A percentile compares a stretch with the other conserved stretches of the same genome.
Evolutionary conservation across 1,140 invertebrate genomes (phyloP).

Genomic region (Zaprionus ornatus): DNA sequence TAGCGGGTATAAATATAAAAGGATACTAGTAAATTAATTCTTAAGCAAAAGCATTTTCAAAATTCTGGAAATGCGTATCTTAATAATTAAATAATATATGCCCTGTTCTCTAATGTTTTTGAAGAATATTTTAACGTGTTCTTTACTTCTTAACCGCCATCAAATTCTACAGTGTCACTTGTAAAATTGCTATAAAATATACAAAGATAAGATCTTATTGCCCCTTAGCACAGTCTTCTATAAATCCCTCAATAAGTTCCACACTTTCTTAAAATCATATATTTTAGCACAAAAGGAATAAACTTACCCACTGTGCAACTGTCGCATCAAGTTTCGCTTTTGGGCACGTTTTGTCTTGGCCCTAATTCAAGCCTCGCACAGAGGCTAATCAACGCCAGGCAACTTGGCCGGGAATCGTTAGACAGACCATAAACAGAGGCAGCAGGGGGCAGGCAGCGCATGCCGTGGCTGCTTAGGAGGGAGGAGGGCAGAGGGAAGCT

Average conservation of each 20-base stretch:
- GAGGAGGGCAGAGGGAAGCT: slow-evolving; percentile 1
- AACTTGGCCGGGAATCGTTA: slow-evolving; percentile 78
- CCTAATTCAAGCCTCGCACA: slow-evolving; percentile 74
- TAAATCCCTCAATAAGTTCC: not conserved
- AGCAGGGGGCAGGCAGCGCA: not conserved
- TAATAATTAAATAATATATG: no score
- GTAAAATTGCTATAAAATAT: no score
- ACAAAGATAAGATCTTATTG: no score
- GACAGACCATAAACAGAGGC: slow-evolving; percentile 75
- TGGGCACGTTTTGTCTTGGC: slow-evolving; percentile 79
- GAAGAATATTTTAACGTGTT: no score
- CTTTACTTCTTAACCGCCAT: no score
- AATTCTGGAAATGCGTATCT: no score
- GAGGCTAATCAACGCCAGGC: slow-evolving; percentile 79
- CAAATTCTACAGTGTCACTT: no score
- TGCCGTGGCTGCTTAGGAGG: not conserved
- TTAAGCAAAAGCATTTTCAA: no score
- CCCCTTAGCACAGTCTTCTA: not conserved
- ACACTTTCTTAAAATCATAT: not conserved
- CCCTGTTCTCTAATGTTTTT: no score
- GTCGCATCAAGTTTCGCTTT: slow-evolving; percentile 71
- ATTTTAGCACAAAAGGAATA: not conserved
- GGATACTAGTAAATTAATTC: no score
- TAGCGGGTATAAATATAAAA: no score
- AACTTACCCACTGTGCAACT: slow-evolving; percentile 45